These are phyloP conservation scores for Poeciliopsis turrubarensis DNA, from an alignment of 2,113 vertebrate genomes.

Conservation along the genomic window DNA sequence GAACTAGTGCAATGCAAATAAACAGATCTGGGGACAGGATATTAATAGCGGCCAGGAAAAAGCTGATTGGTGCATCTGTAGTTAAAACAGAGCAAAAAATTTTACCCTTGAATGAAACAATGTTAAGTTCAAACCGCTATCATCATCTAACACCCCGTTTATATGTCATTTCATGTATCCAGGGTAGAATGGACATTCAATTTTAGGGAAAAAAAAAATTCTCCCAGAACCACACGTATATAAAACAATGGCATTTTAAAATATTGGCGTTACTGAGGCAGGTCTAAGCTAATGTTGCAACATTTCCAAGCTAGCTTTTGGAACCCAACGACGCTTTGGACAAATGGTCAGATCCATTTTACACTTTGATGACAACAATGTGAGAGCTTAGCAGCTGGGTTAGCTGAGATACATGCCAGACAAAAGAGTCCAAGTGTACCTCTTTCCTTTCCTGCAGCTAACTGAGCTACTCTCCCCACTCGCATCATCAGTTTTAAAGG, in stretches of 20 bases:
- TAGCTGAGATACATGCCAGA: conserved; percentile 25
- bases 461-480: conserved; percentile 37
- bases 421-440: background rate
- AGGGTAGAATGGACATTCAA: background rate
- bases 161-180: background rate
- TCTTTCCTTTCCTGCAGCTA: conserved; percentile 19
- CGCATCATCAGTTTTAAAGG: conserved; percentile 43
- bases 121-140: background rate
- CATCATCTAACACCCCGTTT: conserved; percentile 2
- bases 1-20: background rate
- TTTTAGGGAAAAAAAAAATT: background rate
- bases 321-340: conserved; percentile 9
- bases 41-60: background rate
- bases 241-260: background rate
- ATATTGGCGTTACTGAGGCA: background rate
- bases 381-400: conserved; percentile 51
- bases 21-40: background rate
- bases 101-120: too few species aligned
- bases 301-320: conserved; percentile 35
- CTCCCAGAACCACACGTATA: too few species aligned
- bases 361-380: conserved; percentile 29
- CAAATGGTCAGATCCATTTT: conserved; percentile 29
- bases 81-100: background rate
- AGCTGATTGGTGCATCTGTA: background rate
- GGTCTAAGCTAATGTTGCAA: background rate